phyloP scores from a whole-genome alignment of 2,888 invertebrate species.

The Choreutis nemorana region DNA sequence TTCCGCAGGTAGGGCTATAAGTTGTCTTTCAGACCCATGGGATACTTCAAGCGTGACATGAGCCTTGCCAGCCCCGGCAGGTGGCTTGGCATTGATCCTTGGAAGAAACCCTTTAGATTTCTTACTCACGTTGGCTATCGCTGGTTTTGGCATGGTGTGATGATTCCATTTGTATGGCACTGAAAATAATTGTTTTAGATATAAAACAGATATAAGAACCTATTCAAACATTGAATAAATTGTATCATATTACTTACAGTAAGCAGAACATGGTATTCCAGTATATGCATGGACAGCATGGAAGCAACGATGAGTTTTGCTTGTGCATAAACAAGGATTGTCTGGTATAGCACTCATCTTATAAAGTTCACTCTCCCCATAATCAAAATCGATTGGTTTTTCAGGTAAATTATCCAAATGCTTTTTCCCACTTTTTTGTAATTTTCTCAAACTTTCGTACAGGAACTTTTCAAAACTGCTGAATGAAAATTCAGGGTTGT shows the following conservation, averaged over 20 bases:
- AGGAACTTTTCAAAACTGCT: constrained; percentile 88
- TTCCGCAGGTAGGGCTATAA: constrained; percentile 88
- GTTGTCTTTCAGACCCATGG: constrained; percentile 84
- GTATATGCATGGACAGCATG: constrained; percentile 93
- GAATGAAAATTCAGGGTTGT: constrained; percentile 72
- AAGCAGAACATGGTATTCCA: constrained; percentile 86
- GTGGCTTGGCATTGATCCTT: constrained; percentile 66
- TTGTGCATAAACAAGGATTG: constrained; percentile 84
- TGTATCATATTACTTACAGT: constrained; percentile 70
- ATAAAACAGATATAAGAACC: neutral
- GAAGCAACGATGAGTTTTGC: constrained; percentile 87
- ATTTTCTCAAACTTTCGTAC: constrained; percentile 82
- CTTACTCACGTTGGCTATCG: constrained; percentile 49
- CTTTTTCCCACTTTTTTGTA: constrained; percentile 75
- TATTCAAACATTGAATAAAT: neutral
- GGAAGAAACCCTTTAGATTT: constrained; percentile 72
- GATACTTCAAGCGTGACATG: constrained; percentile 82
- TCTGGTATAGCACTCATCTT: constrained; percentile 71
- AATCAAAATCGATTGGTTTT: constrained; percentile 55
- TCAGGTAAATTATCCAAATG: constrained; percentile 71
- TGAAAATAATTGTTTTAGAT: constrained; percentile 35
- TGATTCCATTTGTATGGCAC: constrained; percentile 80
- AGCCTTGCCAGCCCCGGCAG: constrained; percentile 38
- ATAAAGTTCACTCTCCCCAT: constrained; percentile 62
- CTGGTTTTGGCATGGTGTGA: constrained; percentile 79